Evolutionary conservation across 2,888 invertebrate species (phyloP), one percentile per base, ranked within the genome.

Genomic region (Parasteatoda lunata): DNA sequence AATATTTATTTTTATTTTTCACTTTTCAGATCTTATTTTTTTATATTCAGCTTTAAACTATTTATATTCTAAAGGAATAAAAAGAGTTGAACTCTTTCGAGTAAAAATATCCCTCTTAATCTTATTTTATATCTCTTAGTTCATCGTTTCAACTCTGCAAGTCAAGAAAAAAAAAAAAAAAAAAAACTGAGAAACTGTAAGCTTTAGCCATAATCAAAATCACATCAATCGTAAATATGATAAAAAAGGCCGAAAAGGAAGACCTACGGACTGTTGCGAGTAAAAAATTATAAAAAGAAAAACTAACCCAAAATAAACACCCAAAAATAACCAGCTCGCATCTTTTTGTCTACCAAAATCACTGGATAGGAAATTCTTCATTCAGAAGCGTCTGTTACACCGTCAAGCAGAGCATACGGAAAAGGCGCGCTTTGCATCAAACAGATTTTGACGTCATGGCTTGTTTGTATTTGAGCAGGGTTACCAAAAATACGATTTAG

Each of bases 401-500:
- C 77, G 47, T 69, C 70, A 52, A n/a, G 47, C 71, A 83, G 51
- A 59, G 68, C 73, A 69, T 59, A 66, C 72, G 73, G 59, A 52
- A 30, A 66, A 47, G 30, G n/a, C 84, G 84, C 72, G 72, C 72
- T 54, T 48, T 45, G 13, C 11, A 52, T 48, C 15, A 48, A 64
- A 52, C 73, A 68, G 68, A 70, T 47, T 7, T 11, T 82, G 72
- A 78, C 77, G 78, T 78, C 73, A 84, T 54, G 64, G 64, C 77
- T 77, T 83, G 83, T 77, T 77, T 77, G 83, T 72, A 68, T 75
- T 66, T 45, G 77, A 13, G n/a, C 71, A 1, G 64, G 83, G 65
- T 72, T 71, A 51, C 83, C 77, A 70, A 30, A n/a, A 47, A 4
- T 11, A 51, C 49, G 6, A 30, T 15, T 30, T 7, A 80, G 80